phyloP scores from a whole-genome alignment of 2,797 vertebrate genomes.

The Sorex maritimensis region DNA sequence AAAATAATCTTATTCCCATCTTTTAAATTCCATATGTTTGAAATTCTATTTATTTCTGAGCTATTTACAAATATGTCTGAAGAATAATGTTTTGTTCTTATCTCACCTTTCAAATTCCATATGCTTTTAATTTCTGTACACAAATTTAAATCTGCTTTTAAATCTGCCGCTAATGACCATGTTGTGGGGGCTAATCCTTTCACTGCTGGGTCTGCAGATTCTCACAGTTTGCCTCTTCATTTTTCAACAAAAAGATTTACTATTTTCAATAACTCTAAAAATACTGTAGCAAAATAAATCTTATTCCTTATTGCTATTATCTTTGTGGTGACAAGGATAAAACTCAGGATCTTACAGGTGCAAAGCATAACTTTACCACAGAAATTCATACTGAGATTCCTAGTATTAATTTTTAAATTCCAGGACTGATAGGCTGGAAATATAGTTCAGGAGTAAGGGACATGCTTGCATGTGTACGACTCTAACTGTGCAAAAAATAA shows the following conservation, averaged over 20 bases:
- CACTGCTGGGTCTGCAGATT: neutral
- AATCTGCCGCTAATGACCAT: neutral
- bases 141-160: neutral
- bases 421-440: too few species aligned
- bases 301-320: neutral
- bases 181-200: neutral
- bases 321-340: too few species aligned
- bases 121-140: slow-evolving; percentile 48
- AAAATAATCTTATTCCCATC: slow-evolving; percentile 13
- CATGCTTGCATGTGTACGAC: too few species aligned
- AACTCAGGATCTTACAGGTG: too few species aligned
- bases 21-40: slow-evolving; percentile 44
- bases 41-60: slow-evolving; percentile 26
- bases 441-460: too few species aligned
- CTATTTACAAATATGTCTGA: slow-evolving; percentile 52
- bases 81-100: neutral
- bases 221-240: neutral
- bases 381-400: too few species aligned
- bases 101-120: slow-evolving; percentile 31
- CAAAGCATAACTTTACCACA: too few species aligned
- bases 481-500: too few species aligned
- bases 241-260: slow-evolving; percentile 21
- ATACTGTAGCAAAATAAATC: slow-evolving; percentile 11
- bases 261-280: neutral
- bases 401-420: too few species aligned